Base-by-base conservation (phyloP, 2,888 invertebrate genomes). In the Chymomyza procnemis region DNA sequence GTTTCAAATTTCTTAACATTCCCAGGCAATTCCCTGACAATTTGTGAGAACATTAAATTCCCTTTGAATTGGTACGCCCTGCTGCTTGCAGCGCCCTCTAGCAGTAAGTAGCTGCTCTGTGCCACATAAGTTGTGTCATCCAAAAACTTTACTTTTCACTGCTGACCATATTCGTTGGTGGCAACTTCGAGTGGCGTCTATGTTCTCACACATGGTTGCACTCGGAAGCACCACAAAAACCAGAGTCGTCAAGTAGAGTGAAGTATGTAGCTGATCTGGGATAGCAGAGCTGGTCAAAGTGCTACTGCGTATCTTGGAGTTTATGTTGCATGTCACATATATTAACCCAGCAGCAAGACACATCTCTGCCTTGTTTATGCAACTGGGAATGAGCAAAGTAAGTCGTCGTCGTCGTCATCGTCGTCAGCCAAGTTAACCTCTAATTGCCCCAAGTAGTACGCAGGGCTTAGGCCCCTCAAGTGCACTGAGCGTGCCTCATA, bases 391-490 rank as follows among this genome's bases (percentile, higher is more conserved):
- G 34, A 41, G 16, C 54, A 54, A n/a, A 54, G 54, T 19, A 18
- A 54, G 54, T 50, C 50, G n/a, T n/a, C n/a, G n/a, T n/a, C n/a
- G n/a, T n/a, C n/a, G n/a, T n/a, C n/a, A n/a, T n/a, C n/a, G n/a
- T n/a, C n/a, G 50, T 21, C 54, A 78, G 73, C 70, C 60, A 81
- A 81, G 85, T 79, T 81, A 82, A 82, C 68, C 80, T 81, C 79
- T 81, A 81, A 81, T 81, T 85, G 81, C 74, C 76, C 66, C 50
- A 19, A 54, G 54, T 21, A 50, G 4, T 50, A 41, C 50, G 18
- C 50, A 50, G 50, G 21, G 54, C 21, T 22, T 19, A 19, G 67
- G 73, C 72, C 75, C 84, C 26, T n/a, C 71, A 55, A 76, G 81
- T 79, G 69, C 73, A 70, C 69, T 55, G 67, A 71, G 41, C 74